Evolutionary conservation across 2,888 invertebrate species (phyloP).

Genomic region (Lithophane ornitopus): DNA sequence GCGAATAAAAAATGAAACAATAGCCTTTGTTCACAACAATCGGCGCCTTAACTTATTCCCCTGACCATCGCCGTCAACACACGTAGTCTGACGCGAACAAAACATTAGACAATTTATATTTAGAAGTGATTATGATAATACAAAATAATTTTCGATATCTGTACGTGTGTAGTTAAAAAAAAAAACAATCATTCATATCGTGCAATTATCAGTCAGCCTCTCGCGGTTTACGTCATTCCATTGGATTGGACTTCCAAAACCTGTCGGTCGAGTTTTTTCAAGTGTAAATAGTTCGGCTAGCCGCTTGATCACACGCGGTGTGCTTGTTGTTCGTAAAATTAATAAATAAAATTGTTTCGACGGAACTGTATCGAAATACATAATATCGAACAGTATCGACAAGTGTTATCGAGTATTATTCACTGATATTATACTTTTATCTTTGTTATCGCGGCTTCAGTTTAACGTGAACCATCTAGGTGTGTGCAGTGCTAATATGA

Average conservation of each 20-base stretch:
- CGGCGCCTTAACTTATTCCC: constrained; percentile 80
- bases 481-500: constrained; percentile 73
- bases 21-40: constrained; percentile 86
- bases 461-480: constrained; percentile 72
- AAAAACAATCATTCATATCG: constrained; percentile 67
- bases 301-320: constrained; percentile 78
- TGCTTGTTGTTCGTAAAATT: constrained; percentile 71
- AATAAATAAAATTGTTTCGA: constrained; percentile 68
- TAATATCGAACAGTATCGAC: constrained; percentile 71
- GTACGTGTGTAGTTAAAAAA: no score
- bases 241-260: constrained; percentile 82
- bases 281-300: constrained; percentile 83
- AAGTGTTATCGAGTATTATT: constrained; percentile 78
- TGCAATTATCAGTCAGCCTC: constrained; percentile 72
- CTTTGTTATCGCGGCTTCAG: constrained; percentile 76
- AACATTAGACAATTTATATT: constrained; percentile 44
- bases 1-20: constrained; percentile 87
- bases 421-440: constrained; percentile 79
- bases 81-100: constrained; percentile 68
- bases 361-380: constrained; percentile 24
- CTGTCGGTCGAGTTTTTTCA: constrained; percentile 85
- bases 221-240: constrained; percentile 83
- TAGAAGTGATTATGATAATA: constrained; percentile 59
- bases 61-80: constrained; percentile 77
- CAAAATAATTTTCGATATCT: constrained; percentile 38